These are phyloP conservation scores for Bhutanitis thaidina DNA, from an alignment of 2,888 invertebrate genomes.

Conservation along the genomic window DNA sequence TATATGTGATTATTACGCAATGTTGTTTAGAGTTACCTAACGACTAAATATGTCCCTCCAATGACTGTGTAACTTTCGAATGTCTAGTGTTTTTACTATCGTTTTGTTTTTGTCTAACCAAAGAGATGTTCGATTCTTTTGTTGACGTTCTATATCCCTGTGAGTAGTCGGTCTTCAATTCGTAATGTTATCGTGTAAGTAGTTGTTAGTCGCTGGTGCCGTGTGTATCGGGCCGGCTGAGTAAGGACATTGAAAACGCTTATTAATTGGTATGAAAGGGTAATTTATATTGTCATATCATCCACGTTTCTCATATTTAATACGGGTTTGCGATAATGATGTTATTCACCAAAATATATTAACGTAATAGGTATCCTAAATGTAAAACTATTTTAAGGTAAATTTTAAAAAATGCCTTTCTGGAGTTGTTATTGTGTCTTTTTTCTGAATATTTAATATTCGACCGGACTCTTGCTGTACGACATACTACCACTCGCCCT, in stretches of 20 bases:
- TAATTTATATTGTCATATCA: slow-evolving; percentile 81
- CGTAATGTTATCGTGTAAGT: slow-evolving; percentile 72
- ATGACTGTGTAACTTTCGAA: slow-evolving; percentile 73
- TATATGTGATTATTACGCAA: slow-evolving; percentile 72
- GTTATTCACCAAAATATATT: slow-evolving; percentile 78
- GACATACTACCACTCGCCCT: slow-evolving; percentile 52
- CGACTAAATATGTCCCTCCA: slow-evolving; percentile 77
- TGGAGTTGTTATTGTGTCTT: slow-evolving; percentile 70
- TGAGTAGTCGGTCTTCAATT: slow-evolving; percentile 75
- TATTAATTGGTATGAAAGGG: slow-evolving; percentile 81
- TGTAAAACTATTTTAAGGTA: slow-evolving; percentile 73
- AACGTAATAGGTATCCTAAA: slow-evolving; percentile 74
- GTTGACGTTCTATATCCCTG: slow-evolving; percentile 67
- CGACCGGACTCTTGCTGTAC: slow-evolving; percentile 57
- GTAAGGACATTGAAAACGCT: slow-evolving; percentile 80
- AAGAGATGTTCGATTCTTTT: slow-evolving; percentile 65
- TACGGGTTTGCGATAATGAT: slow-evolving; percentile 80
- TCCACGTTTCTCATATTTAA: slow-evolving; percentile 79
- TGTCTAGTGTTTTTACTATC: slow-evolving; percentile 71
- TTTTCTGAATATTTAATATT: slow-evolving; percentile 72
- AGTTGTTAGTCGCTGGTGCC: slow-evolving; percentile 67
- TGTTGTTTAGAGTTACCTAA: slow-evolving; percentile 77
- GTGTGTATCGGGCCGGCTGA: slow-evolving; percentile 66
- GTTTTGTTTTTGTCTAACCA: slow-evolving; percentile 74
- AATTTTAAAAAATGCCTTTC: slow-evolving; percentile 74